phyloP scores from a whole-genome alignment of 2,113 vertebrate species.

The Myanophis thanlyinensis region DNA sequence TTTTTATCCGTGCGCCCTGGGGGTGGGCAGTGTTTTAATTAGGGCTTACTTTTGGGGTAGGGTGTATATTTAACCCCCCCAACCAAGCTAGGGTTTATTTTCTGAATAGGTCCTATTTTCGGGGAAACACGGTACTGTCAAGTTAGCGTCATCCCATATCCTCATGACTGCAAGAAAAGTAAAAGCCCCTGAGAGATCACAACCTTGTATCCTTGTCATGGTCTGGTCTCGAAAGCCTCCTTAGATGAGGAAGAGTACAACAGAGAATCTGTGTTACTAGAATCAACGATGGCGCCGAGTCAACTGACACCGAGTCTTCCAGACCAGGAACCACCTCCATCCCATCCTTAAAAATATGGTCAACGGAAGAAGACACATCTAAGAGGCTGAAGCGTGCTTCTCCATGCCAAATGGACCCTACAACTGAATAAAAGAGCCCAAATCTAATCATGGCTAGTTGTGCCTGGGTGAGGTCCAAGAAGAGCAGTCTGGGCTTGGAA shows the following conservation, averaged over 20 bases:
- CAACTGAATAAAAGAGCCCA: background rate
- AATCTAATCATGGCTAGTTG: background rate
- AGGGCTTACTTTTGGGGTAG: too few relatives aligned
- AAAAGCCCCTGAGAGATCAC: background rate
- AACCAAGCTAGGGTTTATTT: too few relatives aligned
- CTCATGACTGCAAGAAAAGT: background rate
- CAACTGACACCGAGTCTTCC: background rate
- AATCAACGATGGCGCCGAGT: background rate
- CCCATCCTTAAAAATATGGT: background rate
- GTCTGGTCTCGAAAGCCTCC: background rate
- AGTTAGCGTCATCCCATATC: background rate
- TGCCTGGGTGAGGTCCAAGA: background rate
- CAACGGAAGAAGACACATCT: background rate
- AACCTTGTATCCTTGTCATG: background rate
- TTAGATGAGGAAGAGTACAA: background rate
- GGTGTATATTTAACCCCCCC: too few relatives aligned
- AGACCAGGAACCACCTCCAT: background rate
- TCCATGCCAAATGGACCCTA: background rate
- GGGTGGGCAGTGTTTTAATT: too few relatives aligned
- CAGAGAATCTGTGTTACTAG: background rate
- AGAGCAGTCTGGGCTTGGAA: background rate
- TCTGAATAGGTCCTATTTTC: too few relatives aligned
- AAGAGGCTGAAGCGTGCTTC: background rate
- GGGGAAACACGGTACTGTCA: too few relatives aligned
- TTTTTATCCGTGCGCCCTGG: too few relatives aligned